Evolutionary conservation across 2,797 vertebrate species (phyloP).

Genomic region (Enteromius mattozi): DNA sequence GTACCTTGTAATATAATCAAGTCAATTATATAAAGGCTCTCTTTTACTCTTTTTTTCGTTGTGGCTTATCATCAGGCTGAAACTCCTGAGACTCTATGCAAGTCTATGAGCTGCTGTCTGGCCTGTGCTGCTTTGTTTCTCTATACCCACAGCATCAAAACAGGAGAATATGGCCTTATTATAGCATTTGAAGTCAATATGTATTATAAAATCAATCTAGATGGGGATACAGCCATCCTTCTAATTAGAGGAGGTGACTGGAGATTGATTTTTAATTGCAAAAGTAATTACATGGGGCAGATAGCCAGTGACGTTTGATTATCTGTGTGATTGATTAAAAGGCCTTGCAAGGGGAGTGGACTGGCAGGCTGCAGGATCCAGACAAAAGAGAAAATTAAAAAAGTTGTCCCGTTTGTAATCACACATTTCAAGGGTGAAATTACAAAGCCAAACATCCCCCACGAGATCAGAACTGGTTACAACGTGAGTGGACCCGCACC

Average conservation of each 20-base stretch:
- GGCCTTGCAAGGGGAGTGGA: constrained; percentile 93
- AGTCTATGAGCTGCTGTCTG: constrained; percentile 58
- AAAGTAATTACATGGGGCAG: constrained; percentile 99
- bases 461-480: constrained; percentile 68
- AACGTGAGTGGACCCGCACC: constrained; percentile 34
- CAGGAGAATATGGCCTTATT: constrained; percentile 97
- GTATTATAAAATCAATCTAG: constrained; percentile 99
- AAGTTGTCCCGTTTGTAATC: constrained; percentile 99
- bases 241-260: constrained; percentile 99
- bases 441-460: constrained; percentile 93
- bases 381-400: constrained; percentile 99
- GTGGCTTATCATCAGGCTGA: constrained; percentile 5
- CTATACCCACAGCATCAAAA: constrained; percentile 86
- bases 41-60: background rate
- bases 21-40: constrained; percentile 28
- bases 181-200: constrained; percentile 99
- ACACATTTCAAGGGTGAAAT: constrained; percentile 99
- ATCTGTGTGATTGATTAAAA: constrained; percentile 99
- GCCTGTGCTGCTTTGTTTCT: constrained; percentile 69
- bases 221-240: constrained; percentile 99
- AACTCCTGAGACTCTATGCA: constrained; percentile 14
- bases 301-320: constrained; percentile 99
- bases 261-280: constrained; percentile 99
- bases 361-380: constrained; percentile 94
- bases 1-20: background rate